Evolutionary conservation across 2,888 invertebrate species (phyloP).

Genomic region (Ochlodes sylvanus): DNA sequence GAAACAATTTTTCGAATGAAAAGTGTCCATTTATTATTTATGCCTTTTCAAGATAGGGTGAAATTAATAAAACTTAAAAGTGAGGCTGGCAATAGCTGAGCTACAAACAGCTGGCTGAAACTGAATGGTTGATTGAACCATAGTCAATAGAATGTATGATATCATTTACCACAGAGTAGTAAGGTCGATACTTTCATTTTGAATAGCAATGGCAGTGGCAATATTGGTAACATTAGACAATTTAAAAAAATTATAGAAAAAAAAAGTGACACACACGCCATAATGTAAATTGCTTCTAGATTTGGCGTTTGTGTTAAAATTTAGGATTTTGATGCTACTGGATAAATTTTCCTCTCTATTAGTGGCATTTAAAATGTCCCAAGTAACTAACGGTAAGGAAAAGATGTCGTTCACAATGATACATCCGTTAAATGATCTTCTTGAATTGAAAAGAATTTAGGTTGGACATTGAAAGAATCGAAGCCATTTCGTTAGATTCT

Average conservation of each 20-base stretch:
- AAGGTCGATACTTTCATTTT: background rate
- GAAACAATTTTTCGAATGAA: too few relatives aligned
- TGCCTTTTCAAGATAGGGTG: too few relatives aligned
- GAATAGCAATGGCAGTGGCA: background rate
- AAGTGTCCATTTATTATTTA: too few relatives aligned
- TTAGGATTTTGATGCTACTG: slow-evolving; percentile 72
- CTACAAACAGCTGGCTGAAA: background rate
- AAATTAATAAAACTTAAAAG: too few relatives aligned
- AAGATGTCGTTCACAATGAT: slow-evolving; percentile 48
- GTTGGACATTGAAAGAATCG: slow-evolving; percentile 75
- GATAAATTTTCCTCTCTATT: slow-evolving; percentile 63
- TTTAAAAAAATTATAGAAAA: slow-evolving; percentile 64
- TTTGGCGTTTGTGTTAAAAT: slow-evolving; percentile 81
- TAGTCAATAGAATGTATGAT: background rate
- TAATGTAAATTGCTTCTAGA: slow-evolving; percentile 83
- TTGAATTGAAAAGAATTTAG: slow-evolving; percentile 66
- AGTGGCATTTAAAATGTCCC: slow-evolving; percentile 78
- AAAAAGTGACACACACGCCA: slow-evolving; percentile 85
- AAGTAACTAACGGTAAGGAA: slow-evolving; percentile 77
- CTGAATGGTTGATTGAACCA: background rate
- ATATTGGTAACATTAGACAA: slow-evolving; percentile 54
- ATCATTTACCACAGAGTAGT: background rate
- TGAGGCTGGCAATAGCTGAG: too few relatives aligned
- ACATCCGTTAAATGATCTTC: slow-evolving; percentile 50
- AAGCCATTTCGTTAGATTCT: slow-evolving; percentile 78